Base-by-base conservation (phyloP, 2,888 invertebrate genomes). In the Conistra vaccinii region DNA sequence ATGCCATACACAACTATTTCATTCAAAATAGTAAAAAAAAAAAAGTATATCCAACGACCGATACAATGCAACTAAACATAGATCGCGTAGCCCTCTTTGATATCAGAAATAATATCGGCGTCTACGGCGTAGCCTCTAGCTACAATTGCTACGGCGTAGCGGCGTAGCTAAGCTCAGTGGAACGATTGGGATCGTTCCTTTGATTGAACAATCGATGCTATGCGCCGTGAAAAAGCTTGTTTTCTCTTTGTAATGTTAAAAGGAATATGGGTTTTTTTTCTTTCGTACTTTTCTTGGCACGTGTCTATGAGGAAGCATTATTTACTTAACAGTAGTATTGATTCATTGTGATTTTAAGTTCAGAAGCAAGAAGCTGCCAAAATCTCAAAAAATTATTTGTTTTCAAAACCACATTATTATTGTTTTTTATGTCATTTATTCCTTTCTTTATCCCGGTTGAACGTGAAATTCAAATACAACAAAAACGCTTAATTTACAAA, bases 151-250 rank as follows among this genome's bases (percentile, higher is more conserved):
- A 61, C 29, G 39, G 63, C 57, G 83, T 76, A 82, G 79, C 73
- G 62, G 63, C 81, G 80, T 86, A 86, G 69, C 80, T 45, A 61
- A 76, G 69, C 69, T 78, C 69, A 63, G 71, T 69, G 45, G 35
- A 76, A 78, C 77, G 78, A 78, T 74, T 76, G 60, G 48, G 69
- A 75, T 69, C 72, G 67, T 76, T 79, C 57, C 78, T 87, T 79
- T 86, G 81, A 82, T 84, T 84, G 82, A 77, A 84, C 86, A 80
- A 80, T 78, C 80, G 74, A 73, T 74, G 76, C 67, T 66, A 55
- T 70, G 72, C 53, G 62, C 68, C 57, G 62, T 78, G 70, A 70
- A 76, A 74, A 72, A 61, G 42, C 66, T 69, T 70, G 58, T 69
- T 86, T 81, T 69, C 67, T 66, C 74, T 78, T 81, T 81, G 68